Evolutionary conservation across 2,797 vertebrate genomes (phyloP), one percentile per base, ranked within the genome.

Genomic region (Novumbra hubbsi): DNA sequence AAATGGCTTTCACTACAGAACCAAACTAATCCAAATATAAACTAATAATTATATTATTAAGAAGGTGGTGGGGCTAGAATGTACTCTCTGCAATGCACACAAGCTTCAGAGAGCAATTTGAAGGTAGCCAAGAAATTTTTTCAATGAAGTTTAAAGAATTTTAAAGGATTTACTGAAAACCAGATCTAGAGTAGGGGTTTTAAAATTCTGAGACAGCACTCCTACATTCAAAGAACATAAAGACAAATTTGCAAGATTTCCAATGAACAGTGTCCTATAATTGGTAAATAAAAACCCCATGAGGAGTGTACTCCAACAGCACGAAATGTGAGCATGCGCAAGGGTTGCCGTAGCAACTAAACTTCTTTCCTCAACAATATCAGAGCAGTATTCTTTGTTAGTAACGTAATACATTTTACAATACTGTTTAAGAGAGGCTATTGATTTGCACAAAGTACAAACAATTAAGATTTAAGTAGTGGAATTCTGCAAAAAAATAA

Each of bases 321-420:
- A 17, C 27, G 7, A 21, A 11, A 41, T 66, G 15, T 68, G 27
- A 9, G 75, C 71, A 76, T 84, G 78, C 45, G 67, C 73, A 48
- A 74, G 72, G 65, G 88, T 90, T 81, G 71, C 87, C 80, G 84
- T 81, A 72, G 77, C 68, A 90, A 92, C 89, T 78, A 52, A 27
- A 73, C 70, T 30, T 21, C 21, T 1, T 70, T 34, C 17, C 48
- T 65, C 21, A 70, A 73, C 71, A 66, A 32, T 73, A 72, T n/a
- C 55, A 57, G 21, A 60, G 21, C n/a, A 12, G 55, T 57, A 21
- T 57, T 57, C 55, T 57, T 3, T 57, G 12, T 57, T 57, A 21
- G 9, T 24, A 57, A 21, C 21, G 11, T 57, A 21, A 49, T 32
- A 52, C 19, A 70, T 24, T 5, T 12, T 30, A 50, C 34, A 21